Percentiles rank a stretch among this genome's conserved stretches.
These are phyloP conservation scores for Lasioglossum calceatum DNA, from an alignment of 2,888 invertebrate species.

Conservation along the genomic window DNA sequence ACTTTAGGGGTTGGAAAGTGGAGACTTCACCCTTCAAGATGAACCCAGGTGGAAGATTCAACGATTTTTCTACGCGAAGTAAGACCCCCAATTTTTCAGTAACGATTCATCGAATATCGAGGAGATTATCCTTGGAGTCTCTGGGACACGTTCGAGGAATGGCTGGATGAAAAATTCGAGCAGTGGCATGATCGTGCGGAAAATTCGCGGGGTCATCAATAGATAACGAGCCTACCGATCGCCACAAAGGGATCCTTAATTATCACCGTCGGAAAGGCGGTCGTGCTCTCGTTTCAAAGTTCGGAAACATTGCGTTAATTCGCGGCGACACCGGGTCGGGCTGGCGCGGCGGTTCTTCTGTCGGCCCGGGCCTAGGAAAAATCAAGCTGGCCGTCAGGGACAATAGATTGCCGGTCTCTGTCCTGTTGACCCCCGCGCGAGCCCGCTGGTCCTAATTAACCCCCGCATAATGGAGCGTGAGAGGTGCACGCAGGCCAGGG, in stretches of 20 bases:
- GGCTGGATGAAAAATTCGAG: background rate
- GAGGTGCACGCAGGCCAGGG: constrained; percentile 49
- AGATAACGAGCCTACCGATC: background rate
- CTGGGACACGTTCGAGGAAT: too few species aligned
- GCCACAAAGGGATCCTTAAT: constrained; percentile 23
- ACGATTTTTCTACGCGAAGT: too few species aligned
- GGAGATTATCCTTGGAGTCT: too few species aligned
- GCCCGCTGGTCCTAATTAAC: constrained; percentile 61
- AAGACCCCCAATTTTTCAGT: too few species aligned
- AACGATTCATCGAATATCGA: too few species aligned
- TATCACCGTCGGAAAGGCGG: constrained; percentile 10
- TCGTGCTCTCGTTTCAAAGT: constrained; percentile 8
- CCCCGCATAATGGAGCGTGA: constrained; percentile 58
- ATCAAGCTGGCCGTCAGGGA: constrained; percentile 25
- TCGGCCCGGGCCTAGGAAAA: constrained; percentile 7
- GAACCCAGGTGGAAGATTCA: too few species aligned
- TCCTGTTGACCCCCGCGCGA: constrained; percentile 34
- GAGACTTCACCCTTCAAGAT: too few species aligned
- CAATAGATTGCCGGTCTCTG: constrained; percentile 47
- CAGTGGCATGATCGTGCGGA: background rate
- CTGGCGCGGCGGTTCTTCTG: background rate
- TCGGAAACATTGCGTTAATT: constrained; percentile 28
- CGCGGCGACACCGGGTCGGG: background rate
- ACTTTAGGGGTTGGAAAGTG: too few species aligned
- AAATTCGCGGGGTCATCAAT: background rate